Conservation (phyloP, 2,888 invertebrate species). For the Neria commutata region DNA sequence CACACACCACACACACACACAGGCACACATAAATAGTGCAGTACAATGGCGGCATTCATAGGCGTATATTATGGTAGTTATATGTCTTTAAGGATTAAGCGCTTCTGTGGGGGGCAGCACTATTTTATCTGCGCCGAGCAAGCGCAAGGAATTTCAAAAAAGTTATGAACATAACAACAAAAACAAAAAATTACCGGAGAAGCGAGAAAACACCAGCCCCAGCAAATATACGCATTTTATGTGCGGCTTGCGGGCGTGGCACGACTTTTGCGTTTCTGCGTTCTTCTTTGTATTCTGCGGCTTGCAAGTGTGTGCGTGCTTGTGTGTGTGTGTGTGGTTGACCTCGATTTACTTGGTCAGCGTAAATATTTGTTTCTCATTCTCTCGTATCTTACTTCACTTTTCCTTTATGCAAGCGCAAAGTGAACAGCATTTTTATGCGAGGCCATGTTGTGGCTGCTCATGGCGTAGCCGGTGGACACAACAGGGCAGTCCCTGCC, state of each 20-base stretch:
- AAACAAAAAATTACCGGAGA: neutral
- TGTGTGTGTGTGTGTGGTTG: slow-evolving; percentile 2
- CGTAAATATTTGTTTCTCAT: neutral
- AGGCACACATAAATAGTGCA: neutral
- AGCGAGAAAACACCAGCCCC: neutral
- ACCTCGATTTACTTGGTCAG: slow-evolving; percentile 16
- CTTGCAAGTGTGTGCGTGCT: neutral
- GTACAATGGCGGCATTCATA: too few species aligned
- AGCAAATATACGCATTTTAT: neutral
- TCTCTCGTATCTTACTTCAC: slow-evolving; percentile 1
- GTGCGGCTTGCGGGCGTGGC: neutral
- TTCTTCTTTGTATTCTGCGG: neutral
- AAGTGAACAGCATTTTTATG: too few species aligned
- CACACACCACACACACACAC: neutral
- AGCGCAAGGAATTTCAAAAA: neutral
- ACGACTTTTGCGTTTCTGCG: slow-evolving; percentile 2
- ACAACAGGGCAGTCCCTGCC: too few species aligned
- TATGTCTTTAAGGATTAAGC: slow-evolving; percentile 20
- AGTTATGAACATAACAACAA: too few species aligned
- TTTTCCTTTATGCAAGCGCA: too few species aligned
- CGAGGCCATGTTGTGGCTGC: too few species aligned
- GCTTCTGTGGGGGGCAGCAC: too few species aligned
- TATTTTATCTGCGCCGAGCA: slow-evolving; percentile 1
- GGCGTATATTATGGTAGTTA: neutral
- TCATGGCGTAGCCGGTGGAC: too few species aligned